These are phyloP conservation scores for Myzus persicae DNA, from an alignment of 1,140 invertebrate species.

Conservation along the genomic window DNA sequence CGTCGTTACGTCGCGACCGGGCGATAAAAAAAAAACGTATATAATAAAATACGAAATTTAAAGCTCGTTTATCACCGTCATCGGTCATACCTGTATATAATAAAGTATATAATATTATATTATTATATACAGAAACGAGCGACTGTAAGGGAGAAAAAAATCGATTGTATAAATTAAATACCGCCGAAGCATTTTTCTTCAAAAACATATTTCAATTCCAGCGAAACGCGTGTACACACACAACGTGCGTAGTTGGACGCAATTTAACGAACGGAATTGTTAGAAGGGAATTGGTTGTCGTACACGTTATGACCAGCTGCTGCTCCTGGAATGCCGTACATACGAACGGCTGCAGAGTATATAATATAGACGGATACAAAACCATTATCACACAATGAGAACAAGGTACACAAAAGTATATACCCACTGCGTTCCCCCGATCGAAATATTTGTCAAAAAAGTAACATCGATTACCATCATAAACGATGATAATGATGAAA, in stretches of 20 bases:
- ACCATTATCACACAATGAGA: slow-evolving; percentile 7
- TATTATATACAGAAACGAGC: not conserved
- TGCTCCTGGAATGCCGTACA: not conserved
- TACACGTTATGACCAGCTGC: slow-evolving; percentile 22
- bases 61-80: not conserved
- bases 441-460: slow-evolving; percentile 28
- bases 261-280: not conserved
- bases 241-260: not conserved
- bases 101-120: not conserved
- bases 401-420: not conserved
- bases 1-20: not conserved
- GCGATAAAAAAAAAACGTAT: not conserved
- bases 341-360: not conserved
- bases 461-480: not conserved
- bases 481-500: not conserved
- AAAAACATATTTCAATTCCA: not conserved
- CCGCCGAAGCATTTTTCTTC: not conserved
- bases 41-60: not conserved
- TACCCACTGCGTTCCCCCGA: not conserved
- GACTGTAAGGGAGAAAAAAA: not conserved
- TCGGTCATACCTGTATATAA: not conserved
- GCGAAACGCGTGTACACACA: not conserved
- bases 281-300: not conserved
- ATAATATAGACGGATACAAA: not conserved
- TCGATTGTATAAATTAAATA: slow-evolving; percentile 9